A percentile compares a stretch with the other conserved stretches of the same genome.
These are phyloP conservation scores for Cathartes aura DNA, from an alignment of 2,113 vertebrate species.

Conservation along the genomic window DNA sequence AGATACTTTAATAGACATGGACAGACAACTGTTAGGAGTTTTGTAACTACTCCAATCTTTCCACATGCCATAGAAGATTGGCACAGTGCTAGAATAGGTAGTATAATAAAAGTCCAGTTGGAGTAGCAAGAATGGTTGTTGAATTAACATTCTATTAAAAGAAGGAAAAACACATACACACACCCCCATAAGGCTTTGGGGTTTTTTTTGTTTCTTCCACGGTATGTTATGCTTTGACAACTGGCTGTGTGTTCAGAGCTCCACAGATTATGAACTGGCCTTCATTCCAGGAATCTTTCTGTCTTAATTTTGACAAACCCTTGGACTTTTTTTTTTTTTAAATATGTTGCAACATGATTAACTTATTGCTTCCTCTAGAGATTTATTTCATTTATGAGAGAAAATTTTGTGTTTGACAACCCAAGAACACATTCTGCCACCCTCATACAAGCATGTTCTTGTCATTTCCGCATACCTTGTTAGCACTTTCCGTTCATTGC, in stretches of 20 bases:
- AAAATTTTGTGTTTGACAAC: neutral
- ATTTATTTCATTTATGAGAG: neutral
- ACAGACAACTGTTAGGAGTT: neutral
- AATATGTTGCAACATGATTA: neutral
- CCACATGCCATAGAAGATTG: neutral
- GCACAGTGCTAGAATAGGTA: neutral
- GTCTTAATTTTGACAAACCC: neutral
- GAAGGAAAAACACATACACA: neutral
- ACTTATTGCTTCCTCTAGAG: neutral
- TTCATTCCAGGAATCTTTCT: neutral
- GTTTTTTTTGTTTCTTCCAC: neutral
- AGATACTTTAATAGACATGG: neutral
- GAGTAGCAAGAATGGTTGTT: neutral
- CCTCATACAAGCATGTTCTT: neutral
- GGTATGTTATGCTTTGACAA: neutral
- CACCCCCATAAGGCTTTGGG: neutral
- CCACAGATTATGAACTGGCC: neutral
- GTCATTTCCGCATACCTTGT: slow-evolving; percentile 38
- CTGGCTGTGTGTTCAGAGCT: neutral
- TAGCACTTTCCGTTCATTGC: neutral
- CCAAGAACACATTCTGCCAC: neutral
- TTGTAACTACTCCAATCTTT: neutral
- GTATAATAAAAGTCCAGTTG: neutral
- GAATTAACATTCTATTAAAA: neutral
- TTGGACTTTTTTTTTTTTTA: neutral